These are phyloP conservation scores for Nothoprocta pentlandii DNA, from an alignment of 2,113 vertebrate species.

Conservation along the genomic window DNA sequence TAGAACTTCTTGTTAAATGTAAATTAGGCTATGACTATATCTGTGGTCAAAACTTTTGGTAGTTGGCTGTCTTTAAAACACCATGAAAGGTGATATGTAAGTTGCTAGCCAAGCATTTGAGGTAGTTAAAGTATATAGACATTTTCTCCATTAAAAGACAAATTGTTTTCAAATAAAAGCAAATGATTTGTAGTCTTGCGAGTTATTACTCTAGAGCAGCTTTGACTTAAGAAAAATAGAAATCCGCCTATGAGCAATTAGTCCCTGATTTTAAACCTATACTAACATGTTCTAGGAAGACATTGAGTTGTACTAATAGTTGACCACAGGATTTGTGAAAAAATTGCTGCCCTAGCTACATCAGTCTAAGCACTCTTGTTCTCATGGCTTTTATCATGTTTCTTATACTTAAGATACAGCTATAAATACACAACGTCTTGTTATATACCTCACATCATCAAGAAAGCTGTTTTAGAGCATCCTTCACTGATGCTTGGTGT, in stretches of 20 bases:
- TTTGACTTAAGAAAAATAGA: slow-evolving; percentile 40
- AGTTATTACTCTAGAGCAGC: background rate
- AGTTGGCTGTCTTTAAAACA: background rate
- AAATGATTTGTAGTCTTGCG: slow-evolving; percentile 24
- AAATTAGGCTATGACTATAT: background rate
- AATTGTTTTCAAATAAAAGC: background rate
- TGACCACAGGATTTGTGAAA: background rate
- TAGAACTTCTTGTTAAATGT: background rate
- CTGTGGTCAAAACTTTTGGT: background rate
- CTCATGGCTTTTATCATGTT: background rate
- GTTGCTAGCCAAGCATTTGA: background rate
- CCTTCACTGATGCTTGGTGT: background rate
- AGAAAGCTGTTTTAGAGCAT: background rate
- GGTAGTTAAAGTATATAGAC: background rate
- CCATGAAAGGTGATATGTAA: background rate
- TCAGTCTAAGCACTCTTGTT: background rate
- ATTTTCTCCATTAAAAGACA: background rate
- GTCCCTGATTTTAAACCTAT: background rate
- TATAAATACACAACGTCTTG: background rate
- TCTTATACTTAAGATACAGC: background rate
- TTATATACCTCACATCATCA: background rate
- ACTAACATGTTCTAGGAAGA: slow-evolving; percentile 4
- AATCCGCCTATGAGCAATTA: slow-evolving; percentile 21
- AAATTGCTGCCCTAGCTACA: background rate
- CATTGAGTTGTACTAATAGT: slow-evolving; percentile 18